These are phyloP conservation scores for Hoplostethus mediterraneus DNA, from an alignment of 2,797 vertebrate species.

Conservation along the genomic window DNA sequence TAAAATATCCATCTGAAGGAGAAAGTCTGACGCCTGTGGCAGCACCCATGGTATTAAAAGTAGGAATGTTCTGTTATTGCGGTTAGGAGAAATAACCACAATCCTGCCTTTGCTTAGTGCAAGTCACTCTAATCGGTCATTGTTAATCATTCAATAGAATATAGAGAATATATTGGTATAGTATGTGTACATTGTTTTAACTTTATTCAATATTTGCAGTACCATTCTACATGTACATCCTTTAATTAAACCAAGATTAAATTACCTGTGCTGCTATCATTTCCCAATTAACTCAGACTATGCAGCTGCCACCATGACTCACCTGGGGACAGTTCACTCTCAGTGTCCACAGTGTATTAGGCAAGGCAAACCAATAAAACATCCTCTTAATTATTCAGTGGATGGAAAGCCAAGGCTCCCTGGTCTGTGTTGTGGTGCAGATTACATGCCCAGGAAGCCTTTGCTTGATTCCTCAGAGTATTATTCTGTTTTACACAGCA, in stretches of 20 bases:
- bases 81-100: slow-evolving; percentile 6
- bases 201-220: slow-evolving; percentile 23
- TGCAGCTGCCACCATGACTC: slow-evolving; percentile 66
- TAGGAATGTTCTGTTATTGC: slow-evolving; percentile 27
- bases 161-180: not conserved
- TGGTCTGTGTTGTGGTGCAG: slow-evolving; percentile 61
- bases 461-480: slow-evolving; percentile 38
- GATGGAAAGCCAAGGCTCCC: slow-evolving; percentile 53
- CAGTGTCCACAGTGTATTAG: slow-evolving; percentile 67
- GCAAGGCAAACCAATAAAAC: slow-evolving; percentile 76
- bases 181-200: slow-evolving; percentile 9
- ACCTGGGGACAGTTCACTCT: slow-evolving; percentile 77
- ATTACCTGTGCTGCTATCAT: slow-evolving; percentile 51
- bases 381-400: slow-evolving; percentile 82
- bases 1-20: slow-evolving; percentile 19
- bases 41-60: slow-evolving; percentile 6
- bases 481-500: slow-evolving; percentile 50
- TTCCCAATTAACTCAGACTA: slow-evolving; percentile 66
- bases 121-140: not conserved
- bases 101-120: not conserved
- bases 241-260: slow-evolving; percentile 42
- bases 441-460: slow-evolving; percentile 50
- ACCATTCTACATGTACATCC: not conserved
- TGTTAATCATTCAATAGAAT: not conserved
- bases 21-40: slow-evolving; percentile 21